Percentiles rank a stretch among this genome's conserved stretches.
Evolutionary conservation across 2,113 vertebrate species (phyloP).

Genomic region (Salvator merianae): DNA sequence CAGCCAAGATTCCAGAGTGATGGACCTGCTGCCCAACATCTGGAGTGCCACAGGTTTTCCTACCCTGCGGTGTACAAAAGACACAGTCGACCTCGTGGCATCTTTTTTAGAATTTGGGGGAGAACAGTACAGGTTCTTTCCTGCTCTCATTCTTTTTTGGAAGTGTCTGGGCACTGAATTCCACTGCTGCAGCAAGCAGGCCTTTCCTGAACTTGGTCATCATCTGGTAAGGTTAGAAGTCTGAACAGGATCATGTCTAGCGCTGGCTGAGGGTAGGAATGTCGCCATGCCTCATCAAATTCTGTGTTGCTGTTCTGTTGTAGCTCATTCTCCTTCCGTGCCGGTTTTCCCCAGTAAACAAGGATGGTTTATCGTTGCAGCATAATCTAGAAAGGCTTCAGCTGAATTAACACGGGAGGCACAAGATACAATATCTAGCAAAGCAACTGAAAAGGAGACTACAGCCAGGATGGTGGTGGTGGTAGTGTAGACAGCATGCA

Average conservation of each 20-base stretch:
- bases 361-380: slow-evolving; percentile 61
- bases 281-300: background rate
- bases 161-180: background rate
- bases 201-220: background rate
- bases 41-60: background rate
- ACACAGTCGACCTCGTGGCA: background rate
- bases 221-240: no score
- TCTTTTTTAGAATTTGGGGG: background rate
- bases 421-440: slow-evolving; percentile 67
- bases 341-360: slow-evolving; percentile 71
- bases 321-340: slow-evolving; percentile 61
- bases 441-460: slow-evolving; percentile 73
- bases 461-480: slow-evolving; percentile 69
- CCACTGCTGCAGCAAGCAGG: background rate
- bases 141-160: background rate
- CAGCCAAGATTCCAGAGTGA: background rate
- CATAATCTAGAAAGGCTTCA: slow-evolving; percentile 67
- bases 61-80: slow-evolving; percentile 19
- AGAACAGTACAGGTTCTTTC: background rate
- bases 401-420: slow-evolving; percentile 68
- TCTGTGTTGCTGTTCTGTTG: slow-evolving; percentile 63
- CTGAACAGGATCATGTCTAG: background rate
- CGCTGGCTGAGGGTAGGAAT: background rate
- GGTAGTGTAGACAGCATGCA: slow-evolving; percentile 77
- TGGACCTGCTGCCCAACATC: background rate